Evolutionary conservation across 1,140 invertebrate species (phyloP).

Genomic region (Drosophila seguyi): DNA sequence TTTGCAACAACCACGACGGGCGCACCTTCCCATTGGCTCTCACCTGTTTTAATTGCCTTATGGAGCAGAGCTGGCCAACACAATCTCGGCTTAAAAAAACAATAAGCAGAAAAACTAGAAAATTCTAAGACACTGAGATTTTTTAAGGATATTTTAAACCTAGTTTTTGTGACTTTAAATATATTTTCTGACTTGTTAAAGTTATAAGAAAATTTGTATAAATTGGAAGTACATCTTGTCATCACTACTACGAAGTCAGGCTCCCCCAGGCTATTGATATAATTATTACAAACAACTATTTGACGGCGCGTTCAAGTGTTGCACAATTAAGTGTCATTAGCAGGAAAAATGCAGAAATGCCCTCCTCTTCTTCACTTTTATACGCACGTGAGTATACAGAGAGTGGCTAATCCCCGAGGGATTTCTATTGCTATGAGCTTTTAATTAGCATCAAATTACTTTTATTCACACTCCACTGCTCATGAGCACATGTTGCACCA

Average conservation of each 20-base stretch:
- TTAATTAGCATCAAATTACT: slow-evolving; percentile 83
- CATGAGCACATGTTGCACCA: slow-evolving; percentile 43
- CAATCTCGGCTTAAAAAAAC: not conserved
- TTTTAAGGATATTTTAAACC: no score
- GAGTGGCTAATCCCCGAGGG: slow-evolving; percentile 19
- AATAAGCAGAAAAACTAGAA: not conserved
- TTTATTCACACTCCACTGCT: slow-evolving; percentile 70
- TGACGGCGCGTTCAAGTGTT: slow-evolving; percentile 40
- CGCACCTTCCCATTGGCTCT: slow-evolving; percentile 10
- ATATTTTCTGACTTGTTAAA: not conserved
- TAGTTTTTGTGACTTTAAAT: not conserved
- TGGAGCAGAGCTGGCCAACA: slow-evolving; percentile 15
- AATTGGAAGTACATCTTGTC: not conserved
- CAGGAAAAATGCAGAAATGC: slow-evolving; percentile 47
- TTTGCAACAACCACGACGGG: slow-evolving; percentile 64
- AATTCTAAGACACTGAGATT: no score
- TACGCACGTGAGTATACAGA: not conserved
- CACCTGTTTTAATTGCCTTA: slow-evolving; percentile 66
- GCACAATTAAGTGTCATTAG: slow-evolving; percentile 78
- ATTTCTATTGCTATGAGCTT: slow-evolving; percentile 41
- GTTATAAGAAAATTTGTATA: not conserved
- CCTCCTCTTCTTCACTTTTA: slow-evolving; percentile 1
- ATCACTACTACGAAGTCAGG: slow-evolving; percentile 15
- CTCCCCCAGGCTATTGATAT: slow-evolving; percentile 44
- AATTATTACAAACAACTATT: slow-evolving; percentile 74